These are phyloP conservation scores for Apis florea DNA, from an alignment of 1,140 invertebrate species.

Conservation along the genomic window DNA sequence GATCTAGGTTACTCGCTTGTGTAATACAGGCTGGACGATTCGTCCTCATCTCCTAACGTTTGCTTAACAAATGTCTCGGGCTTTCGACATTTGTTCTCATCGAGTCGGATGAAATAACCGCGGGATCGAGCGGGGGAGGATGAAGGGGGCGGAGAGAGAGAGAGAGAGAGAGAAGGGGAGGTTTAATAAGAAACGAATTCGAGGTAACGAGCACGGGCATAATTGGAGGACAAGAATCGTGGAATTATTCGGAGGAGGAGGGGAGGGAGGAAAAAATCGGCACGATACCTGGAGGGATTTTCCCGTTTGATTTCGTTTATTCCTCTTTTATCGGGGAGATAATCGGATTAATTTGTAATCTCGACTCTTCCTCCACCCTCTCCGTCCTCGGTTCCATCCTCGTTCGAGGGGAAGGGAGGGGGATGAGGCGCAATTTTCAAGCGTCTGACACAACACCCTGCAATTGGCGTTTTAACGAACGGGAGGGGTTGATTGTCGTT, in stretches of 20 bases:
- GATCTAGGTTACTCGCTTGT: conserved; percentile 44
- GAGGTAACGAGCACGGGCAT: not conserved
- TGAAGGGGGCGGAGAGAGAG: not conserved
- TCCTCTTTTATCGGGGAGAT: not conserved
- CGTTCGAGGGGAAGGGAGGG: not conserved
- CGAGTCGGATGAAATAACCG: conserved; percentile 6
- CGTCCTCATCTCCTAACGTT: conserved; percentile 24
- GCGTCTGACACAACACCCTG: not conserved
- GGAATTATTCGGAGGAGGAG: not conserved
- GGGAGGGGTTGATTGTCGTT: not conserved
- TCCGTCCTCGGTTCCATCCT: not conserved
- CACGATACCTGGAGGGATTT: not conserved
- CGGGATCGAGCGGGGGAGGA: not conserved
- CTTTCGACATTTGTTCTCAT: conserved; percentile 35
- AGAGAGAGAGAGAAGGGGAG: too few relatives aligned
- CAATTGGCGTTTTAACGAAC: not conserved
- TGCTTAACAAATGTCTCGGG: too few relatives aligned
- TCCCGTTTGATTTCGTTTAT: conserved; percentile 24
- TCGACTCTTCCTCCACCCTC: not conserved
- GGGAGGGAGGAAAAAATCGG: not conserved
- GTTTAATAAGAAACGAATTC: conserved; percentile 34
- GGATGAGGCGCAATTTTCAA: not conserved
- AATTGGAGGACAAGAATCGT: conserved; percentile 17
- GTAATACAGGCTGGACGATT: conserved; percentile 33
- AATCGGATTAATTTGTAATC: conserved; percentile 33